Conservation (phyloP, 1,140 invertebrate species). For the Telenomus remus region DNA sequence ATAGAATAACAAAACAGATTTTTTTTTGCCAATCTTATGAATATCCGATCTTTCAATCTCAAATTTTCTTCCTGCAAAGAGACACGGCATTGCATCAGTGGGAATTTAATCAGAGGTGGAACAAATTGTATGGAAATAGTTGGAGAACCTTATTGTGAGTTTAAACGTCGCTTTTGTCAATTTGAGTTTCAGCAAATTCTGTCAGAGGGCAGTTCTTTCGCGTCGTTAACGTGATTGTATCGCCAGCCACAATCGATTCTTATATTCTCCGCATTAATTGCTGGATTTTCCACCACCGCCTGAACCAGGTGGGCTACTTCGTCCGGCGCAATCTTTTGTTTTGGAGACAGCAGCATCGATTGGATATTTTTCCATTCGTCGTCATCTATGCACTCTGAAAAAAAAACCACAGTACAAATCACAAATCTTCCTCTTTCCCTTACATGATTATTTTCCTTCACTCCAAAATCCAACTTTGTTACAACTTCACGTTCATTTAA, state of each 20-base stretch:
- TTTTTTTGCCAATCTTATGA: no score
- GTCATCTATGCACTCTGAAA: not conserved
- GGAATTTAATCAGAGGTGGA: no score
- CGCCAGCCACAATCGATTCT: slow-evolving; percentile 47
- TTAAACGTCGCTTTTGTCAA: not conserved
- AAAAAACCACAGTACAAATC: not conserved
- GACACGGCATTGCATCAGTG: no score
- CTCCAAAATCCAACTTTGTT: no score
- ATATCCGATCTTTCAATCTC: no score
- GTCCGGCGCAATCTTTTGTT: slow-evolving; percentile 27
- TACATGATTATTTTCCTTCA: no score
- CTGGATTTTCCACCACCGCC: slow-evolving; percentile 50
- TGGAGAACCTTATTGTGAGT: no score
- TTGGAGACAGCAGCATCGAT: slow-evolving; percentile 28
- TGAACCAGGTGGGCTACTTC: slow-evolving; percentile 40
- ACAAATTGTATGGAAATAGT: no score
- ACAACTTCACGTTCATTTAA: no score
- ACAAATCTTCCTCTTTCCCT: no score
- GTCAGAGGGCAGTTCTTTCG: slow-evolving; percentile 4
- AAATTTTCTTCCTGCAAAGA: no score
- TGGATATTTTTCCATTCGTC: slow-evolving; percentile 1
- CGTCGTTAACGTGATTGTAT: slow-evolving; percentile 32
- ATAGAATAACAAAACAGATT: not conserved
- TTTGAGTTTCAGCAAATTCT: slow-evolving; percentile 1
- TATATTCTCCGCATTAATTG: slow-evolving; percentile 56